phyloP scores from a whole-genome alignment of 2,888 invertebrate genomes.

The Tinea semifulvella region DNA sequence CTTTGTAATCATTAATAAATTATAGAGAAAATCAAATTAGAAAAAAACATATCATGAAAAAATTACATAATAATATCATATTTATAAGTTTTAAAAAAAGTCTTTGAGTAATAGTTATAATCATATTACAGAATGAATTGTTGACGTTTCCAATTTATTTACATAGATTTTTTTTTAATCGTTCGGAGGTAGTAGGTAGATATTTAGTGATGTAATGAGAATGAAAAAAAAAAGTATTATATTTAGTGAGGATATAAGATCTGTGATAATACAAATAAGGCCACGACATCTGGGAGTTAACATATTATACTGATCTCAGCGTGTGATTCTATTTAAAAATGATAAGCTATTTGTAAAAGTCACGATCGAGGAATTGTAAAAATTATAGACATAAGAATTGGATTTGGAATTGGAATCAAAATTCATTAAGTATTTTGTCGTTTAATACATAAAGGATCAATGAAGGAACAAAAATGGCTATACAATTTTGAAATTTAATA shows the following conservation, averaged over 20 bases:
- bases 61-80: constrained; percentile 10
- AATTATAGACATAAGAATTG: constrained; percentile 6
- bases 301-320: constrained; percentile 45
- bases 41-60: constrained; percentile 16
- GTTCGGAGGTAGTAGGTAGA: constrained; percentile 9
- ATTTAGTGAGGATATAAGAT: constrained; percentile 51
- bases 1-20: constrained; percentile 18
- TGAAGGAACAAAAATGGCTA: too few relatives aligned
- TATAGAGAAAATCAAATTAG: constrained; percentile 11
- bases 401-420: too few relatives aligned
- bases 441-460: too few relatives aligned
- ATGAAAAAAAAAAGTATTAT: constrained; percentile 52
- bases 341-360: neutral
- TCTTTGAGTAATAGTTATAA: neutral
- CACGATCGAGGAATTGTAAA: constrained; percentile 5
- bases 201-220: constrained; percentile 8
- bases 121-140: neutral
- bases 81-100: neutral
- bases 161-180: constrained; percentile 12
- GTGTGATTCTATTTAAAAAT: constrained; percentile 32
- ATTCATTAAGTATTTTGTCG: too few relatives aligned
- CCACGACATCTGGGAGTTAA: constrained; percentile 51
- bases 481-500: too few relatives aligned
- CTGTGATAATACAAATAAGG: constrained; percentile 58
- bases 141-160: constrained; percentile 13